These are phyloP conservation scores for Cyprinodon brontotheroides DNA, from an alignment of 2,113 vertebrate species.

Conservation along the genomic window DNA sequence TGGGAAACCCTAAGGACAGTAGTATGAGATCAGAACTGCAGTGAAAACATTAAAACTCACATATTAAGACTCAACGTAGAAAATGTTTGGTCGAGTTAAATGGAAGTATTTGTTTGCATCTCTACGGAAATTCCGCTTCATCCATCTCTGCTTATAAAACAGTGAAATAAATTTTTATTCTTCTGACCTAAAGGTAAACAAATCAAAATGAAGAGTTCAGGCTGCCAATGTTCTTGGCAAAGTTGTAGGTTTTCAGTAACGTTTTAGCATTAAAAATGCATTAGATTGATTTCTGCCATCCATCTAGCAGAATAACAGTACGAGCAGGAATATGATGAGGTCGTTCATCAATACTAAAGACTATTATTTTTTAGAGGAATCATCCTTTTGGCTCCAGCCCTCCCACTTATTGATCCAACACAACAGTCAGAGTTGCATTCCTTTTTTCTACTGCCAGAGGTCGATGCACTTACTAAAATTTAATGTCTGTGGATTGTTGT, in stretches of 20 bases:
- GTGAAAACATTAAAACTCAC: too few species aligned
- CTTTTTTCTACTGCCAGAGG: conserved; percentile 18
- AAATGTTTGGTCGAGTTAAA: too few species aligned
- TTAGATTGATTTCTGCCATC: conserved; percentile 53
- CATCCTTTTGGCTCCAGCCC: conserved; percentile 23
- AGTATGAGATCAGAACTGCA: background rate
- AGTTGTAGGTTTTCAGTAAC: conserved; percentile 27
- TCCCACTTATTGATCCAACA: conserved; percentile 32
- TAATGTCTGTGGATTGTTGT: background rate
- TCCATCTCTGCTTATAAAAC: conserved; percentile 6
- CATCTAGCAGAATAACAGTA: conserved; percentile 29
- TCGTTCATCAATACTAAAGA: conserved; percentile 56
- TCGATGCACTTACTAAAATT: conserved; percentile 28
- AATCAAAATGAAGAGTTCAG: conserved; percentile 5
- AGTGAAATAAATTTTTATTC: conserved; percentile 12
- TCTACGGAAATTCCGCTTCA: too few species aligned
- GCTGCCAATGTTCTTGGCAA: conserved; percentile 29
- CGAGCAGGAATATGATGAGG: conserved; percentile 35
- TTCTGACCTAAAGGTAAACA: conserved; percentile 14
- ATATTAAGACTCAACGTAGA: too few species aligned
- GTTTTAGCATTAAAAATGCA: conserved; percentile 46
- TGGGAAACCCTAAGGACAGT: too few species aligned
- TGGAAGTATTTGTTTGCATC: too few species aligned
- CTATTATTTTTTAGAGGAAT: conserved; percentile 39
- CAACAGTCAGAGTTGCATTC: conserved; percentile 28